Evolutionary conservation across 2,113 vertebrate species (phyloP), one percentile per base, ranked within the genome.

Genomic region (Semnornis frantzii): DNA sequence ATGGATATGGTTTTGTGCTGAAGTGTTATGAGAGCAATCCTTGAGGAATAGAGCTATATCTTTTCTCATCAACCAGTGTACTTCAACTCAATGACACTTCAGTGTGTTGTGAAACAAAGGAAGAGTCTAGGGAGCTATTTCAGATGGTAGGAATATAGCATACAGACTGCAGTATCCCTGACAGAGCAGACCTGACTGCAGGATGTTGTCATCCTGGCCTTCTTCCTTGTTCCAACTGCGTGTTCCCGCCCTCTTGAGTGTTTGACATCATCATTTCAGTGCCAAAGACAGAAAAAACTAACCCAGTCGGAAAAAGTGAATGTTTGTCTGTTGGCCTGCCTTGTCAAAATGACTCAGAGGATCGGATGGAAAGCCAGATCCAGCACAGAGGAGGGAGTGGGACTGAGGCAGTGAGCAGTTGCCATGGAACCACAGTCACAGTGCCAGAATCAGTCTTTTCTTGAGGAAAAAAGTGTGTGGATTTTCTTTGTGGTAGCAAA

Each of bases 291-390:
- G 52, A 44, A 54, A 89, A 87, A 88, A 31, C 3, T 16, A 58
- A 76, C 24, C 34, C 46, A 31, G 37, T 10, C 1, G 1, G 83
- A 78, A 92, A 81, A 90, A 88, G 31, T 42, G 52, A 71, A 23
- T 60, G 52, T 59, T 92, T n/a, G 68, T 79, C 23, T 86, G 52
- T 39, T 9, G 9, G 57, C 54, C 50, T 34, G 20, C 31, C 50
- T 63, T 52, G 28, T 31, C 64, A 31, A 34, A 81, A 48, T 95
- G 94, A 92, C 62, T 93, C 93, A 94, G 88, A 77, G 86, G 37
- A 68, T 58, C 0, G 4, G 33, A 31, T 78, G 80, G 58, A 89
- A 66, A 90, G 84, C 25, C 81, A 85, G 65, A 80, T 57, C 52
- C 83, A 87, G 74, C 4, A 0, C 57, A 75, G 86, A 90, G 84